Evolutionary conservation across 2,113 vertebrate genomes (phyloP).

Genomic region (Plestiodon gilberti): DNA sequence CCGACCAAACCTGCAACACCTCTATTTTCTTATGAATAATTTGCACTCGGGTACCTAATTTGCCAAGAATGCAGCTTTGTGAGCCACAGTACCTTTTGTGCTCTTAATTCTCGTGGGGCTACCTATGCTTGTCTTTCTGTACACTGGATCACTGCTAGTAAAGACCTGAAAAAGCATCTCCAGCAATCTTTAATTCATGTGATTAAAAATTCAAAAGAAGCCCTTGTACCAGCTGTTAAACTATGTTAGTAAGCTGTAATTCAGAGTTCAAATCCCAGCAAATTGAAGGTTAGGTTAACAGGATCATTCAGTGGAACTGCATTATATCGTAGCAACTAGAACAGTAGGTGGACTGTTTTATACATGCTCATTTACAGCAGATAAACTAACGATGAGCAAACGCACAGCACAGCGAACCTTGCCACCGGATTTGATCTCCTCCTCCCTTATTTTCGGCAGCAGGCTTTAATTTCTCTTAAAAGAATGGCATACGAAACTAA

Average conservation of each 20-base stretch:
- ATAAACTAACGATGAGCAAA: constrained; percentile 73
- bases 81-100: constrained; percentile 54
- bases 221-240: constrained; percentile 84
- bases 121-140: constrained; percentile 76
- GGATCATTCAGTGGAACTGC: constrained; percentile 78
- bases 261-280: constrained; percentile 85
- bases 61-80: constrained; percentile 45
- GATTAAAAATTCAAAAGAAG: constrained; percentile 87
- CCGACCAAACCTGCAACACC: constrained; percentile 45
- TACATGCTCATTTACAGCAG: constrained; percentile 72
- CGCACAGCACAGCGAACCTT: constrained; percentile 58
- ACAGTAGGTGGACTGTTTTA: constrained; percentile 76
- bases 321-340: constrained; percentile 73
- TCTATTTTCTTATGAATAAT: constrained; percentile 57
- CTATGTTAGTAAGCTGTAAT: constrained; percentile 81
- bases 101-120: constrained; percentile 62
- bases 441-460: constrained; percentile 35
- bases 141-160: constrained; percentile 72
- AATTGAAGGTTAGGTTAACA: constrained; percentile 86
- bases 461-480: constrained; percentile 40
- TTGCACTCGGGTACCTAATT: constrained; percentile 41
- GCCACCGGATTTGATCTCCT: constrained; percentile 61
- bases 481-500: constrained; percentile 62
- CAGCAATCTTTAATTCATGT: constrained; percentile 84
- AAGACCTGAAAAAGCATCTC: constrained; percentile 76